Base-by-base conservation (phyloP, 2,113 vertebrate genomes). In the Silurus asotus region DNA sequence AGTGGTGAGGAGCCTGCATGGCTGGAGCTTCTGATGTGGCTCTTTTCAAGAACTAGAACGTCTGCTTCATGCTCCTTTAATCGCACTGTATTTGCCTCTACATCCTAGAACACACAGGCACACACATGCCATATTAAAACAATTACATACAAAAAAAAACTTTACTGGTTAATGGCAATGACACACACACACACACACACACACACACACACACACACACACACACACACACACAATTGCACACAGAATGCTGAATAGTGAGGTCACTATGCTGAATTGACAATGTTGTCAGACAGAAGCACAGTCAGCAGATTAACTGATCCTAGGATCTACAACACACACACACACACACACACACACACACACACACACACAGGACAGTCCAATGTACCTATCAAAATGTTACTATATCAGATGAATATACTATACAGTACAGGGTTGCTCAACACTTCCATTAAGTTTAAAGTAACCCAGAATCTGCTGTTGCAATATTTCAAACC, bases 11-110 rank as follows among this genome's bases (percentile, higher is more conserved):
- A 94, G 58, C 96, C 90, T 92, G 96, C 96, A 91, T 97, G 96
- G 94, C 93, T 94, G 85, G 96, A 95, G 91, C 93, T 94, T 92
- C 95, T 94, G 92, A 95, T 94, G 92, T 96, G 95, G 91, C 97
- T 96, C 92, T 97, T 99, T 95, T 99, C 97, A 91, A 99, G 93
- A 87, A 99, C 98, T 93, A 99, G 95, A 89, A 99, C 98, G 87
- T 99, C 98, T 94, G 97, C 97, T 91, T 97, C 96, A 15, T 99
- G 98, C 92, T 99, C 98, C 93, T 99, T 99, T 87, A 99, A 95
- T 92, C 98, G 97, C 84, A 99, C 98, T n/a, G 98, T 99, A 94
- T 99, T 99, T 86, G 98, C 98, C 92, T 99, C 98, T 87, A 99
- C 97, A 85, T 99, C 98, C 98, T 99, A 90, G 90, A 82, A 94